Evolutionary conservation across 2,113 vertebrate species (phyloP), one percentile per base, ranked within the genome.

Genomic region (Ptychochromis oligacanthus): DNA sequence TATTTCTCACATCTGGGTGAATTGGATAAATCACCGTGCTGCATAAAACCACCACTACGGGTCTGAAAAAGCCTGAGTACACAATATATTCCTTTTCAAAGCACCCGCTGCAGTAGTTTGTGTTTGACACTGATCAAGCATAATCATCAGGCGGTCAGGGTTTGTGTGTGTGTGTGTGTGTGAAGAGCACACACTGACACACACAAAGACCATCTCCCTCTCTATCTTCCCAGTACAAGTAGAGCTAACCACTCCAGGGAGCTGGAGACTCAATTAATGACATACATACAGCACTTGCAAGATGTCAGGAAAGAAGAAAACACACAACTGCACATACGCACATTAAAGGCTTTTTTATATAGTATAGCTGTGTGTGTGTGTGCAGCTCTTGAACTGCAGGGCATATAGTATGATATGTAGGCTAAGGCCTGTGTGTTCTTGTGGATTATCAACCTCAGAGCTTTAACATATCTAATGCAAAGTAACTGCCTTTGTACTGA

Each of bases 101-200:
- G 93, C 87, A 88, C 86, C 87, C 88, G 77, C 88, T 91, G 88
- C 88, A 85, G 89, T 91, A 89, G 94, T 92, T 93, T 94, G 92
- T 91, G 90, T 91, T 94, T 95, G 94, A 95, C 93, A 93, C 92
- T 95, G 94, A 95, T 95, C 94, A 93, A 92, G 92, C 90, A 86
- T 95, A 95, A 94, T 95, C 92, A 94, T 93, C 88, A 78, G 84
- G 83, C 90, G 76, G 92, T 92, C 88, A 83, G 82, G 82, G 88
- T 80, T 79, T 49, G 31, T 79, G 72, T 82, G 88, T 75, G 58
- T 62, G 46, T 52, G 4, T 82, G 72, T 56, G 77, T 78, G 56
- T 60, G 40, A 26, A 78, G 52, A 80, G 70, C 81, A 70, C 87
- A 80, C 57, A 77, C 77, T 76, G 75, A 82, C 83, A 79, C 87